Base-by-base conservation (phyloP, 2,113 vertebrate genomes). In the Podarcis muralis region DNA sequence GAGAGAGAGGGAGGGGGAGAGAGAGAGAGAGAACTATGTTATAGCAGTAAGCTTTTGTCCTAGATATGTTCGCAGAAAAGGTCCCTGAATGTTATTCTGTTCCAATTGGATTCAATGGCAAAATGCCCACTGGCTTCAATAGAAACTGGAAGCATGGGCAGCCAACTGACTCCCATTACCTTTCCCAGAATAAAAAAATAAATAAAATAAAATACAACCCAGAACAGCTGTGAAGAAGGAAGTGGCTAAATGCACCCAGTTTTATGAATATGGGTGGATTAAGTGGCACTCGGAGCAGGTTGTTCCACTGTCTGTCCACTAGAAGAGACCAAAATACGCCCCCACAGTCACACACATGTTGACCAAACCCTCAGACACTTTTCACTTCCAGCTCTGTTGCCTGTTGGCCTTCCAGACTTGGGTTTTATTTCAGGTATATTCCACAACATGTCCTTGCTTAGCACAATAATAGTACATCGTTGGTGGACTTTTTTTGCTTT, bases 141-240 rank as follows among this genome's bases (percentile, higher is more conserved):
- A 75, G 83, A 85, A 85, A 75, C 71, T 74, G 53, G 53, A 85
- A 57, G n/a, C 32, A 75, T 6, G 35, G 23, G 22, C 48, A 85
- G 83, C 71, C 83, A 75, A 22, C 69, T 62, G 83, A 85, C 32
- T 85, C 71, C 53, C 71, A 75, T 85, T 85, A 85, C 69, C 83
- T 85, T 85, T 62, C 48, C 53, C 23, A 75, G 71, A 62, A 57
- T 57, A 25, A 72, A 37, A 3, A 37, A 13, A 68, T 22, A 84
- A 84, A 37, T 37, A 37, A 25, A 84, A 57, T 20, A 35, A 69
- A 43, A n/a, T 74, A 32, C 74, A 48, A 74, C 59, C 74, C 48
- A 85, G 83, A 85, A n/a, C 83, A 84, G 69, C 69, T 74, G 69
- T 43, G 53, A 72, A 37, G 53, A 81, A 81, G 72, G 43, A 83